Evolutionary conservation across 2,888 invertebrate species (phyloP).

Genomic region (Notocelia uddmanniana): DNA sequence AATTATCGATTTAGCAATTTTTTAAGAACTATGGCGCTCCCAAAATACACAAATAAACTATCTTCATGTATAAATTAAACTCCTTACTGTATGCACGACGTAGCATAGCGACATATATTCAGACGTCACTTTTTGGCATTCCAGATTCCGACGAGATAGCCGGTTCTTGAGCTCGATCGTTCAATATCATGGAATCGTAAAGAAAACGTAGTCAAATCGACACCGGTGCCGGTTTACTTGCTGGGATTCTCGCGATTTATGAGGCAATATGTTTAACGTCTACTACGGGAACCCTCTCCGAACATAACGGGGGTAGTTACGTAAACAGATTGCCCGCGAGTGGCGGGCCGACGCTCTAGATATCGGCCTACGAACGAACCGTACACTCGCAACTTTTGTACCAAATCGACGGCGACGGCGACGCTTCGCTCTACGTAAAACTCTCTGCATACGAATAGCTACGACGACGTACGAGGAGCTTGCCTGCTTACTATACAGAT

Average conservation of each 20-base stretch:
- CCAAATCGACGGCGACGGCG: conserved; percentile 62
- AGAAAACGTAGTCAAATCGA: conserved; percentile 84
- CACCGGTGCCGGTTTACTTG: conserved; percentile 77
- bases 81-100: background rate
- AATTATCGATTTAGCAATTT: no score
- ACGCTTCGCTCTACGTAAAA: conserved; percentile 63
- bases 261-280: conserved; percentile 86
- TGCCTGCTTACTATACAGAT: conserved; percentile 49
- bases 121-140: conserved; percentile 23
- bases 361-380: conserved; percentile 75
- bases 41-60: background rate
- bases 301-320: conserved; percentile 84
- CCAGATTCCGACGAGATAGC: conserved; percentile 21
- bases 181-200: conserved; percentile 78
- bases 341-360: conserved; percentile 69
- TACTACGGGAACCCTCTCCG: conserved; percentile 82
- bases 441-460: conserved; percentile 59
- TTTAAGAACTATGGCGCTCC: no score
- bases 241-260: conserved; percentile 85
- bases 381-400: conserved; percentile 72
- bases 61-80: background rate
- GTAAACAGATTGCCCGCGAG: conserved; percentile 85
- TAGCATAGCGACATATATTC: background rate
- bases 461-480: conserved; percentile 54
- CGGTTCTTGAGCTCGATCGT: conserved; percentile 59